Conservation (phyloP, 1,140 invertebrate species). For the Nixonia krombeini region DNA sequence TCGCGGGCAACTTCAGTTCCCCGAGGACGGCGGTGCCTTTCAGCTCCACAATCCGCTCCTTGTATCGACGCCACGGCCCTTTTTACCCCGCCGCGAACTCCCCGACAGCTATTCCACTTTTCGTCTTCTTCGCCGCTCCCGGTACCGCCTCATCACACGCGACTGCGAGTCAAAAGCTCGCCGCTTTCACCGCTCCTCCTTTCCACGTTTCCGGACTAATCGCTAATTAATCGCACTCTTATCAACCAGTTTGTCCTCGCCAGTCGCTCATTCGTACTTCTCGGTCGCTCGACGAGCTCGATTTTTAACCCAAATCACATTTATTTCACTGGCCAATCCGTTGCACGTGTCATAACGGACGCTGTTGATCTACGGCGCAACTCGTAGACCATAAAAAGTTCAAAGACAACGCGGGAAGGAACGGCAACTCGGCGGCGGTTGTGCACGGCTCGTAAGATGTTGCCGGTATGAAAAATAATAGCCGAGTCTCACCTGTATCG, state of each 20-base stretch:
- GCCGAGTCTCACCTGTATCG: conserved; percentile 61
- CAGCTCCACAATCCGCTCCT: conserved; percentile 61
- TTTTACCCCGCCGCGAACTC: conserved; percentile 47
- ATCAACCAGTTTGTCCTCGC: not conserved
- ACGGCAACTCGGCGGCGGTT: too few species aligned
- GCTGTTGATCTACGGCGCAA: conserved; percentile 66
- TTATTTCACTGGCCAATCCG: too few species aligned
- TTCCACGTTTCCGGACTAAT: conserved; percentile 31
- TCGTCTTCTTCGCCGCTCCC: conserved; percentile 60
- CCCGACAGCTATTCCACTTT: conserved; percentile 52
- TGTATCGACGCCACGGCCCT: conserved; percentile 64
- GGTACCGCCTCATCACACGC: conserved; percentile 64
- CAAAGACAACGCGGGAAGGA: conserved; percentile 51
- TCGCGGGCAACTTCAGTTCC: conserved; percentile 42
- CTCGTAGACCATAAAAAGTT: conserved; percentile 67
- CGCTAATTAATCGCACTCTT: conserved; percentile 32
- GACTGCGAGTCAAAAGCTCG: conserved; percentile 35
- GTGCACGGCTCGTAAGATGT: conserved; percentile 62
- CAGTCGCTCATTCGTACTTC: too few species aligned
- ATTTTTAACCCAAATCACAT: too few species aligned
- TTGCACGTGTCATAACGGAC: too few species aligned
- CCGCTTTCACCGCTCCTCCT: conserved; percentile 43
- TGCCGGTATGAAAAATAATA: conserved; percentile 70
- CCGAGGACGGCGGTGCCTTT: conserved; percentile 60
- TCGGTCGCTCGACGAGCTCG: too few species aligned